phyloP scores from a whole-genome alignment of 2,797 vertebrate species.

The Caiman crocodilus region DNA sequence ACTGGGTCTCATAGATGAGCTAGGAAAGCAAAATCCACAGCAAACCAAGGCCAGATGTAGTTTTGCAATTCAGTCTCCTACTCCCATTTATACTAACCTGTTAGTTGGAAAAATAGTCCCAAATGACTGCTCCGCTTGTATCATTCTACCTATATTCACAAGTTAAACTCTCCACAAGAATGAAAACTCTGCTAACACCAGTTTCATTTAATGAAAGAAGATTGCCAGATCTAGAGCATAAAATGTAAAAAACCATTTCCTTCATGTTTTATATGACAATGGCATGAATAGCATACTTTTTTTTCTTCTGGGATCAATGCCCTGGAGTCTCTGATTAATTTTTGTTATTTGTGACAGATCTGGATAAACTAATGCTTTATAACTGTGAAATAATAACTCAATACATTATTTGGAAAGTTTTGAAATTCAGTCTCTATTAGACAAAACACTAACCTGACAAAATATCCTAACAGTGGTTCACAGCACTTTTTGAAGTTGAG shows the following conservation, averaged over 20 bases:
- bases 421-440: not conserved
- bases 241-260: not conserved
- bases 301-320: not conserved
- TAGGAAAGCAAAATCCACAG: not conserved
- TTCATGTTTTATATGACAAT: not conserved
- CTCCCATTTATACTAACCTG: not conserved
- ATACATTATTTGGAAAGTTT: not conserved
- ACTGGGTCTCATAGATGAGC: not conserved
- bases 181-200: not conserved
- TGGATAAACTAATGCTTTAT: not conserved
- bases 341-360: not conserved
- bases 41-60: not conserved
- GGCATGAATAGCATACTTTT: not conserved
- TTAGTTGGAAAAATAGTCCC: not conserved
- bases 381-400: not conserved
- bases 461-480: not conserved
- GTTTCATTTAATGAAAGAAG: not conserved
- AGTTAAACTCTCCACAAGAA: not conserved
- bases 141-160: not conserved
- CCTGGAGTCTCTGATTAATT: not conserved
- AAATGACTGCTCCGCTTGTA: not conserved
- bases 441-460: not conserved
- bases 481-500: not conserved
- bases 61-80: not conserved
- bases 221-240: not conserved